phyloP scores from a whole-genome alignment of 2,797 vertebrate genomes.

The Eutrigla gurnardus region DNA sequence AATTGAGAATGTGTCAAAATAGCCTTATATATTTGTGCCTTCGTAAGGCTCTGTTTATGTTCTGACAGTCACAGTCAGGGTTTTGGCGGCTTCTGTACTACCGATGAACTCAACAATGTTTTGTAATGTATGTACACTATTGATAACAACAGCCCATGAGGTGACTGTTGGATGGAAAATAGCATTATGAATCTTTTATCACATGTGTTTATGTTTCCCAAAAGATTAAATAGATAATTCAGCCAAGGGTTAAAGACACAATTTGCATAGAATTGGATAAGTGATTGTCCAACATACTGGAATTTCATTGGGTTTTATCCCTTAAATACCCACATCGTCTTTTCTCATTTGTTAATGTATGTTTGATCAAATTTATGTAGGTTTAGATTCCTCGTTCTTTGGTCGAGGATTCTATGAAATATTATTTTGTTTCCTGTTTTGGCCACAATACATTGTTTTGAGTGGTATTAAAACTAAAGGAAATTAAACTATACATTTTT shows the following conservation, averaged over 20 bases:
- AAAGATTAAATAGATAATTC: background rate
- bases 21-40: background rate
- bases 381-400: background rate
- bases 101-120: background rate
- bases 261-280: background rate
- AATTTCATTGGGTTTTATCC: background rate
- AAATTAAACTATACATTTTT: background rate
- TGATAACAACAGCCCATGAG: conserved; percentile 7
- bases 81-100: too few relatives aligned
- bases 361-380: background rate
- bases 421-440: background rate
- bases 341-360: background rate
- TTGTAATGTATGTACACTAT: background rate
- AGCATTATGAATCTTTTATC: background rate
- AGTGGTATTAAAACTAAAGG: background rate
- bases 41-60: too few relatives aligned
- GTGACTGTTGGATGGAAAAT: background rate
- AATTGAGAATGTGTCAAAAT: background rate
- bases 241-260: background rate
- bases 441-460: background rate
- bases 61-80: too few relatives aligned
- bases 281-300: background rate
- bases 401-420: background rate
- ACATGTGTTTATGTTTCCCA: background rate
- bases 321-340: background rate